Evolutionary conservation across 2,797 vertebrate genomes (phyloP).

Genomic region (Molossus molossus): DNA sequence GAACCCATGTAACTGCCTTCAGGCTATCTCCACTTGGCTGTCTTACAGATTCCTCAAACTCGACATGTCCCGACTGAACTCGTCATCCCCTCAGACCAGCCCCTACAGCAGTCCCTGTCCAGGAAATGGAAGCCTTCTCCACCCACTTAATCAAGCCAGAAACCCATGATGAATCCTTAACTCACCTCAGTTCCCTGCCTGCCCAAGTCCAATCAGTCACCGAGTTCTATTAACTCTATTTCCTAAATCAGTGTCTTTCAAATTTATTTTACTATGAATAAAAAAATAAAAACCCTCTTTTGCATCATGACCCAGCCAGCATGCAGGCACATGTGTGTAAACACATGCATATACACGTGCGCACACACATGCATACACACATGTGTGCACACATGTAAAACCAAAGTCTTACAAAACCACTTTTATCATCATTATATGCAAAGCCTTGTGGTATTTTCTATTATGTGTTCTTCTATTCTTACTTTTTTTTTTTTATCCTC

Average conservation of each 20-base stretch:
- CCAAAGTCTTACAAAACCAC: neutral
- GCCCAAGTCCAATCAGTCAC: slow-evolving; percentile 60
- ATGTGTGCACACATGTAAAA: neutral
- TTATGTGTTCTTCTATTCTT: neutral
- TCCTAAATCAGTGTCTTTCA: slow-evolving; percentile 50
- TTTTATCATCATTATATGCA: slow-evolving; percentile 19
- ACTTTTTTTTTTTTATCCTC: neutral
- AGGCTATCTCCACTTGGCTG: slow-evolving; percentile 37
- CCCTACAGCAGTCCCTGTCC: slow-evolving; percentile 35
- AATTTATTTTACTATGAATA: slow-evolving; percentile 54
- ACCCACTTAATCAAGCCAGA: slow-evolving; percentile 74
- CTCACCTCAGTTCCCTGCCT: slow-evolving; percentile 58
- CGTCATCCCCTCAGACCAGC: neutral
- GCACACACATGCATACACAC: neutral
- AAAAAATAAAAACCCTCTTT: slow-evolving; percentile 10
- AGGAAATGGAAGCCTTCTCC: slow-evolving; percentile 59
- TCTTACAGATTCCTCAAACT: slow-evolving; percentile 26
- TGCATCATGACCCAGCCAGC: neutral
- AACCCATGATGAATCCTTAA: slow-evolving; percentile 82
- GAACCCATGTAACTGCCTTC: slow-evolving; percentile 23
- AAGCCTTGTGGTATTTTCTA: slow-evolving; percentile 27
- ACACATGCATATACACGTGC: neutral
- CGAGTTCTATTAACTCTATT: slow-evolving; percentile 62
- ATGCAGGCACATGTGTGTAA: too few relatives aligned
- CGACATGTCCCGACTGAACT: neutral